These are phyloP conservation scores for Aphelinus atriplicis DNA, from an alignment of 1,140 invertebrate species.

Conservation along the genomic window DNA sequence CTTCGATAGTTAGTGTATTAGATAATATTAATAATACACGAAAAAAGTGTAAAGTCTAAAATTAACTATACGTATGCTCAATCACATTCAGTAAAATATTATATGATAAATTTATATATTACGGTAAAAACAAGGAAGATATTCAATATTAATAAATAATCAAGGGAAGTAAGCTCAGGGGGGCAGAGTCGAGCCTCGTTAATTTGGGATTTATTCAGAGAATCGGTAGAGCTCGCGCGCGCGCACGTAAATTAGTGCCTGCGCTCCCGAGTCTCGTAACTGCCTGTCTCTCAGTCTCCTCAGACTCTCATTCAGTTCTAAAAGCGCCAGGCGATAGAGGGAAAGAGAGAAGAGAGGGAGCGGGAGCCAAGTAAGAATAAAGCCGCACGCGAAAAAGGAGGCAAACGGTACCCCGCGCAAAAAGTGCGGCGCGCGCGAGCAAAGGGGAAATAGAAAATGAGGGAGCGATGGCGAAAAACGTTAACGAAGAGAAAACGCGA, in stretches of 20 bases:
- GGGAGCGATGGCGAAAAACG: background rate
- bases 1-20: too few relatives aligned
- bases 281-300: conserved; percentile 1
- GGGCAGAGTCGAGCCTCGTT: conserved; percentile 13
- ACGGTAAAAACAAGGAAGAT: too few relatives aligned
- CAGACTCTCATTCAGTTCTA: conserved; percentile 16
- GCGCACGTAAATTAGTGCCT: conserved; percentile 23
- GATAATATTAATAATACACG: too few relatives aligned
- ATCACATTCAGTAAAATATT: too few relatives aligned
- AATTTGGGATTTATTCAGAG: conserved; percentile 27
- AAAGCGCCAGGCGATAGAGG: background rate
- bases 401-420: conserved; percentile 23
- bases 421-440: too few relatives aligned
- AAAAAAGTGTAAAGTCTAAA: too few relatives aligned
- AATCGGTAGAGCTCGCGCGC: background rate
- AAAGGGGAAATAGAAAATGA: too few relatives aligned
- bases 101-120: too few relatives aligned
- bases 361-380: background rate
- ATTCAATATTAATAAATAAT: conserved; percentile 2
- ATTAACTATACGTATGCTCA: too few relatives aligned
- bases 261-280: conserved; percentile 9
- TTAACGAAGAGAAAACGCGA: background rate
- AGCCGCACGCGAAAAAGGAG: background rate
- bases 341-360: background rate
- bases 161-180: background rate